These are phyloP conservation scores for Eumerus sabulonum DNA, from an alignment of 2,888 invertebrate species.

Conservation along the genomic window DNA sequence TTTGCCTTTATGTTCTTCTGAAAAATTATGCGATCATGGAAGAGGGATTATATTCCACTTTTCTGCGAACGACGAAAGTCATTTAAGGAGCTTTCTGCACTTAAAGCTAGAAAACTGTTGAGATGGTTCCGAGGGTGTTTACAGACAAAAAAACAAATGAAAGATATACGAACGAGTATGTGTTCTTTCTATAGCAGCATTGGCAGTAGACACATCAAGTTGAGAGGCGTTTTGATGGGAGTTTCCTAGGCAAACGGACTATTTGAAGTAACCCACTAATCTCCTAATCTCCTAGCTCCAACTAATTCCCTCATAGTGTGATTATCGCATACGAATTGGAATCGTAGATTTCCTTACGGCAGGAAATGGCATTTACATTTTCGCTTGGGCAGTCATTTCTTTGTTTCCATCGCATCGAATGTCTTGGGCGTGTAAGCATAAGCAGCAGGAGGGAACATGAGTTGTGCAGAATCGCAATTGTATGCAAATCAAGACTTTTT, in stretches of 20 bases:
- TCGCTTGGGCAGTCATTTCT: too few species aligned
- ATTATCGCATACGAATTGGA: constrained; percentile 52
- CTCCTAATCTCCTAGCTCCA: too few species aligned
- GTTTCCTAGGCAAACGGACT: too few species aligned
- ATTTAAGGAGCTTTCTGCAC: constrained; percentile 26
- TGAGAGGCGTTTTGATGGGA: constrained; percentile 6
- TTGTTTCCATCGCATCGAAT: too few species aligned
- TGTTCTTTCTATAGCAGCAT: constrained; percentile 18
- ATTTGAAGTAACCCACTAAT: too few species aligned
- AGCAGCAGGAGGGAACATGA: too few species aligned
- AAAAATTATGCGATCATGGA: constrained; percentile 33
- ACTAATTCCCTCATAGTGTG: neutral
- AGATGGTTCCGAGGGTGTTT: too few species aligned
- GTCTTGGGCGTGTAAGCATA: too few species aligned
- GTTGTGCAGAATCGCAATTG: too few species aligned
- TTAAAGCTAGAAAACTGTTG: neutral
- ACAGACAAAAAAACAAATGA: constrained; percentile 2
- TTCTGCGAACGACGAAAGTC: constrained; percentile 19
- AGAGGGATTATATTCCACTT: constrained; percentile 39
- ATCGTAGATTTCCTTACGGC: constrained; percentile 52
- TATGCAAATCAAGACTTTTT: too few species aligned
- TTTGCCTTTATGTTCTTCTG: constrained; percentile 7
- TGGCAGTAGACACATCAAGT: constrained; percentile 20
- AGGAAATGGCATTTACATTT: constrained; percentile 57
- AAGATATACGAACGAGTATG: constrained; percentile 10